Base-by-base conservation (phyloP, 2,888 invertebrate genomes). In the Microdon myrmicae region DNA sequence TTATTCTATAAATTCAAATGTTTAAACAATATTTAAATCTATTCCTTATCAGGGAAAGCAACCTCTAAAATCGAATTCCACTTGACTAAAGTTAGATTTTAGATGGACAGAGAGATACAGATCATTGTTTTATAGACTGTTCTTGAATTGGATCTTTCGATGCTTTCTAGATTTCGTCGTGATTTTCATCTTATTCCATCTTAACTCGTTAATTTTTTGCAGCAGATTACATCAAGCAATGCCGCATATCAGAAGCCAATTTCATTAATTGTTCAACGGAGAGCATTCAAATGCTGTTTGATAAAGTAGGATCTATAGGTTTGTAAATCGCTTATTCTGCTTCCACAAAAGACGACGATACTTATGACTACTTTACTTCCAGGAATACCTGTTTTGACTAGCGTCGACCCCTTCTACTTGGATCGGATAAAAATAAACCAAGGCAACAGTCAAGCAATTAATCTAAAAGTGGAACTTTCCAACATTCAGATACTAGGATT, bases 191-290 rank as follows among this genome's bases (percentile, higher is more conserved):
- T n/a, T n/a, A n/a, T n/a, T n/a, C n/a, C n/a, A n/a, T n/a, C n/a
- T n/a, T n/a, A n/a, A n/a, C n/a, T n/a, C n/a, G n/a, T 58, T 47
- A 25, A 22, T 53, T 47, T 35, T 72, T 73, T 71, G 74, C 74
- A 89, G 89, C 89, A 60, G 83, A 83, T 75, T 89, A 85, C 77
- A 84, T 89, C 68, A 84, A 85, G 71, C 86, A 87, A 71, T 89
- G 89, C 74, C 78, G 80, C 60, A 84, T 84, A 72, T 84, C 84
- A 68, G 85, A 86, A 70, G 84, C 84, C 29, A 82, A 83, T 56
- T 89, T 89, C 71, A 81, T 84, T 34, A 85, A 86, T 66, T 89
- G 89, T 72, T 88, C 88, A 2, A 85, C 84, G 6, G 77, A 82
- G 53, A 85, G 88, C 22, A 88, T 89, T 2, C 89, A 89, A 75